Conservation (phyloP, 2,113 vertebrate genomes). For the Pogona vitticeps region DNA sequence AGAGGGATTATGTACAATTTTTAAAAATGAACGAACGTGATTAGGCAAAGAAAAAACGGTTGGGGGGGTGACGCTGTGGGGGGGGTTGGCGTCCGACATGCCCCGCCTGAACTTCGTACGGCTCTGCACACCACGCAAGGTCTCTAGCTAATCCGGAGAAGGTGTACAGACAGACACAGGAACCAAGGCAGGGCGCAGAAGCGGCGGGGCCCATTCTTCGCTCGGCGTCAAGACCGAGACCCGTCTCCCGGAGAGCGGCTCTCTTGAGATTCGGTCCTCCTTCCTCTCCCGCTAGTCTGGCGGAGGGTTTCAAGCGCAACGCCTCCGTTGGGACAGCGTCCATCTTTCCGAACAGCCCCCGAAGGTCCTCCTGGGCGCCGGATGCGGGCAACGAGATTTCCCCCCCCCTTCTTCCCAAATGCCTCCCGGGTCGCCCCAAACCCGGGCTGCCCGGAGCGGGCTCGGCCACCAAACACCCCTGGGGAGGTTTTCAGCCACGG, state of each 20-base stretch:
- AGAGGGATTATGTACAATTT: background rate
- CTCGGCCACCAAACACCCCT: too few relatives aligned
- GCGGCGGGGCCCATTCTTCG: background rate
- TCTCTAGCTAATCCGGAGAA: background rate
- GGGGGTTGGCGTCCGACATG: background rate
- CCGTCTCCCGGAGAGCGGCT: too few relatives aligned
- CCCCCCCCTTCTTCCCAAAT: too few relatives aligned
- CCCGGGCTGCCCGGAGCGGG: background rate
- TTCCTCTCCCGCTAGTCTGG: background rate
- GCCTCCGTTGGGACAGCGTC: too few relatives aligned
- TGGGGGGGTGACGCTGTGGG: background rate
- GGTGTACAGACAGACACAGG: background rate
- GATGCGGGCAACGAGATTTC: too few relatives aligned
- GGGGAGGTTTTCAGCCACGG: background rate
- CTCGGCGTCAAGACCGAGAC: background rate
- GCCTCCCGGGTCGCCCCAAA: too few relatives aligned
- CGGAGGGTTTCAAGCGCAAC: background rate
- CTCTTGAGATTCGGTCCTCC: too few relatives aligned
- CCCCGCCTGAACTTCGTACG: background rate
- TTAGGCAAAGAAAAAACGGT: background rate
- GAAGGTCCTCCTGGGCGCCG: too few relatives aligned
- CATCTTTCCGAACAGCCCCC: background rate
- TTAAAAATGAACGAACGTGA: slow-evolving; percentile 13
- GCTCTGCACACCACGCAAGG: background rate
- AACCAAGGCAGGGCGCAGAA: background rate